Percentiles rank a stretch among this genome's conserved stretches.
Evolutionary conservation across 2,113 vertebrate genomes (phyloP).

Genomic region (Zosterops borbonicus): DNA sequence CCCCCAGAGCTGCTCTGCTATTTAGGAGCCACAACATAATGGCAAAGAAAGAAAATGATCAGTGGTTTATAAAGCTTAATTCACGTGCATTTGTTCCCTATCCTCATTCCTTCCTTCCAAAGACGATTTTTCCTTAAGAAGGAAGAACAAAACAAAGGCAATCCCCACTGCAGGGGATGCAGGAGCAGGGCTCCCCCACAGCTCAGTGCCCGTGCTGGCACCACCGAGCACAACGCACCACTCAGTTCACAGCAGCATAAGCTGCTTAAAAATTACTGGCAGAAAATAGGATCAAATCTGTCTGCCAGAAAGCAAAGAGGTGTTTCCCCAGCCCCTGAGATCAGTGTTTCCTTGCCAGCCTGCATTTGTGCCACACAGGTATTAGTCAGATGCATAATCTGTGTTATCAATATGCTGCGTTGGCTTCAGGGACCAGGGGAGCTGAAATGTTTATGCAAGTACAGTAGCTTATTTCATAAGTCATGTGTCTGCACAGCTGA

Average conservation of each 20-base stretch:
- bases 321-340: neutral
- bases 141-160: neutral
- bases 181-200: neutral
- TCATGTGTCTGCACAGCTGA: slow-evolving; percentile 41
- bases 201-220: neutral
- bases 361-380: neutral
- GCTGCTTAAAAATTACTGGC: slow-evolving; percentile 14
- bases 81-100: neutral
- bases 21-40: fast-evolving
- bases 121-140: neutral
- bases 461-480: slow-evolving; percentile 11
- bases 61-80: neutral
- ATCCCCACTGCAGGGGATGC: neutral
- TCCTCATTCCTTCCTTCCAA: neutral
- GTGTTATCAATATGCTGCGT: neutral
- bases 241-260: neutral
- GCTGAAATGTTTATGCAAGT: neutral
- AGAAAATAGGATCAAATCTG: neutral
- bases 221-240: neutral
- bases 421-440: neutral
- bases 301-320: neutral
- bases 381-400: neutral
- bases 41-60: neutral
- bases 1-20: neutral
- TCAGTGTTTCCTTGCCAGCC: neutral